Percentiles rank a stretch among this genome's conserved stretches.
Evolutionary conservation across 2,888 invertebrate genomes (phyloP).

Genomic region (Alentia gelatinosa): DNA sequence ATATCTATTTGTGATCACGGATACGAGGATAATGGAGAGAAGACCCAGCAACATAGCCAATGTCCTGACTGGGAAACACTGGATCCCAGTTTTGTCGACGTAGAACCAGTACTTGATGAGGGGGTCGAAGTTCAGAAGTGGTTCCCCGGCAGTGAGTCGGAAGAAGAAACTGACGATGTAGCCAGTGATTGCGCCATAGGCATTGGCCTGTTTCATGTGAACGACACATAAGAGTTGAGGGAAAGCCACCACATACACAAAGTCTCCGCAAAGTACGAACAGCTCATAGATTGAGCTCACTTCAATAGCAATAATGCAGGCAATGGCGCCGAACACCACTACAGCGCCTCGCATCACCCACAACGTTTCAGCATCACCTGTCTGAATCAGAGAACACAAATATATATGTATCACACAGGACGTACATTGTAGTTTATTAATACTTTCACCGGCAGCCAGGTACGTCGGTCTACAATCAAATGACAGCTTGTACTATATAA

Average conservation of each 20-base stretch:
- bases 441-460: too few relatives aligned
- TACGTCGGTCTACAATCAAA: too few relatives aligned
- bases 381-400: not conserved
- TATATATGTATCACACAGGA: too few relatives aligned
- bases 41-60: constrained; percentile 27
- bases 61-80: not conserved
- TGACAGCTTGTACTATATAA: too few relatives aligned
- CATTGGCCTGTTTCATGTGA: not conserved
- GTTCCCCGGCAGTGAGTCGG: constrained; percentile 29
- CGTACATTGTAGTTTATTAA: too few relatives aligned
- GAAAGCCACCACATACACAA: constrained; percentile 31
- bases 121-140: not conserved
- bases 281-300: constrained; percentile 24
- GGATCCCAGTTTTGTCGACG: not conserved
- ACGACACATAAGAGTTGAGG: constrained; percentile 35
- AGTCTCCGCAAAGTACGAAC: constrained; percentile 23
- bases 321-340: not conserved
- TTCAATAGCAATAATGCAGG: not conserved
- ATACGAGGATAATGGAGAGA: not conserved
- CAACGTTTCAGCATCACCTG: not conserved
- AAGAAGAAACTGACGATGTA: constrained; percentile 28
- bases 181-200: constrained; percentile 10
- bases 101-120: not conserved
- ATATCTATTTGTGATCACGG: not conserved
- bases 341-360: constrained; percentile 19